Conservation (phyloP, 2,797 vertebrate genomes). For the Sparidentex hasta region DNA sequence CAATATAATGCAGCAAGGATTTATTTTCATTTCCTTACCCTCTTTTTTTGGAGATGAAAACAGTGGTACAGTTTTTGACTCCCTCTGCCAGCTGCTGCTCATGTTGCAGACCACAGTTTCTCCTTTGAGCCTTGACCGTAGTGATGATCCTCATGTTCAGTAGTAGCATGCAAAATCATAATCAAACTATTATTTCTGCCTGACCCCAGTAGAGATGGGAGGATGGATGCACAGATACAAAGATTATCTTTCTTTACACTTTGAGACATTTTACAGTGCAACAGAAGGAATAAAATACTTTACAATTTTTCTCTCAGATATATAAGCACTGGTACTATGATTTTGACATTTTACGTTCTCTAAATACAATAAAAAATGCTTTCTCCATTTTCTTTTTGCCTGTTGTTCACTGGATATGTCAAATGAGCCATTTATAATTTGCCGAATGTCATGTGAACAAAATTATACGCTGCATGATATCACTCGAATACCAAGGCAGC, state of each 20-base stretch:
- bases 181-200: constrained; percentile 1
- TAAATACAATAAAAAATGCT: too few species aligned
- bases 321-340: background rate
- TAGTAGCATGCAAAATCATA: background rate
- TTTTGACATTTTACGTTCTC: background rate
- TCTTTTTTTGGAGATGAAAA: background rate
- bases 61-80: background rate
- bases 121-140: background rate
- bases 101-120: background rate
- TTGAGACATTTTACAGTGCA: background rate
- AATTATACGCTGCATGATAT: background rate
- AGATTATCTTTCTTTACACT: too few species aligned
- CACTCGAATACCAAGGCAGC: background rate
- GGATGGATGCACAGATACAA: background rate
- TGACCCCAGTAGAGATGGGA: background rate
- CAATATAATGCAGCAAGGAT: background rate
- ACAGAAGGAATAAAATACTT: background rate
- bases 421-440: background rate
- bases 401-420: background rate
- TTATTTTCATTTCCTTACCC: background rate
- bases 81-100: background rate
- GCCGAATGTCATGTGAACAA: background rate
- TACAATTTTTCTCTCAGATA: background rate
- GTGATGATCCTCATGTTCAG: background rate
- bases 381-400: background rate